These are phyloP conservation scores for Drosophila kurseongensis DNA, from an alignment of 1,140 invertebrate species.

Conservation along the genomic window DNA sequence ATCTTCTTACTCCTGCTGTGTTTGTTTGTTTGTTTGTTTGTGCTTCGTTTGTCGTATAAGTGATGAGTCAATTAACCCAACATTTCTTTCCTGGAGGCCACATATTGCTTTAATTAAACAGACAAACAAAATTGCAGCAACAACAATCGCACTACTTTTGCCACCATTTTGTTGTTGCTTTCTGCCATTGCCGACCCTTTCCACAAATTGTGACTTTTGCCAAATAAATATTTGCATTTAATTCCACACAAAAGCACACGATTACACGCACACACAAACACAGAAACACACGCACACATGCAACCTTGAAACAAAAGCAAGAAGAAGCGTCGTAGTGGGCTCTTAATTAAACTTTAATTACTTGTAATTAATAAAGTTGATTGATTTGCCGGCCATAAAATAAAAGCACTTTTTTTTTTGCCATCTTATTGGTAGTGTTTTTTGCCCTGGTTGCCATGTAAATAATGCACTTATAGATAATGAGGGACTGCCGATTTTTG, in stretches of 20 bases:
- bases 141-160: slow-evolving; percentile 64
- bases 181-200: neutral
- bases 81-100: slow-evolving; percentile 81
- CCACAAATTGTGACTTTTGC: slow-evolving; percentile 50
- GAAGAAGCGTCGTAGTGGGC: slow-evolving; percentile 18
- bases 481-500: neutral
- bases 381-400: slow-evolving; percentile 57
- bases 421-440: neutral
- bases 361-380: slow-evolving; percentile 78
- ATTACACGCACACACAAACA: slow-evolving; percentile 10
- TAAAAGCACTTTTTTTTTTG: slow-evolving; percentile 24
- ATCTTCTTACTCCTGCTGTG: slow-evolving; percentile 52
- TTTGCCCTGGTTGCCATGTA: slow-evolving; percentile 1
- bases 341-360: slow-evolving; percentile 81
- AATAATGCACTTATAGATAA: slow-evolving; percentile 7
- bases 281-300: slow-evolving; percentile 26
- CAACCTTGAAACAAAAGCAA: slow-evolving; percentile 71
- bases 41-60: slow-evolving; percentile 82
- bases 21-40: slow-evolving; percentile 71
- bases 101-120: slow-evolving; percentile 84
- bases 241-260: slow-evolving; percentile 25
- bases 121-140: slow-evolving; percentile 72
- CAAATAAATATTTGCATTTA: slow-evolving; percentile 76
- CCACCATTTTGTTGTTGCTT: slow-evolving; percentile 39
- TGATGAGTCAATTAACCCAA: slow-evolving; percentile 83